Base-by-base conservation (phyloP, 2,797 vertebrate species). In the Geotria australis region DNA sequence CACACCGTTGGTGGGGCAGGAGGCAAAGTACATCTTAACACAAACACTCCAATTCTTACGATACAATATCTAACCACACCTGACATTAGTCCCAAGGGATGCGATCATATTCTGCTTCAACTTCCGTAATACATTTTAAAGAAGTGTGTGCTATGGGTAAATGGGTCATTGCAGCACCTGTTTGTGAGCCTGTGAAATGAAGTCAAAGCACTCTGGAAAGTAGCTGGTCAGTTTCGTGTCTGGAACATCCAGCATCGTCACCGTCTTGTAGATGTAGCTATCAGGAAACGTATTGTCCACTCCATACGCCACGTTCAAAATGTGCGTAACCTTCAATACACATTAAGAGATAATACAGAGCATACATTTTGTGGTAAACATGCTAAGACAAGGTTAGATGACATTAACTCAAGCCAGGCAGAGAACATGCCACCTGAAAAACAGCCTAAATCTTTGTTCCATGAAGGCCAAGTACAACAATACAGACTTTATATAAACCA, bases 271-370 rank as follows among this genome's bases (percentile, higher is more conserved):
- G 62, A 71, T 67, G 65, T 93, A 91, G 57, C 88, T 75, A 65
- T 74, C 47, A 0, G 78, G 74, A 61, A 91, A 95, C 59, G 73
- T 71, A 61, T 94, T 94, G 66, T 88, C 78, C 60, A 93, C 81
- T 61, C 85, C 85, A 0, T 78, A 88, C 1, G 84, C 89, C 58
- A 93, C 83, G 51, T 94, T 96, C 62, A 96, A 71, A 66, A 96
- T 67, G 48, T 94, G 85, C 59, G 88, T 85, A 64, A 94, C 79
- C 89, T 94, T 67, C 57, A 68, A 68, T 11, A 51, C 14, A 51
- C 48, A 57, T 51, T 48, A 47, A 46, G 8, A 48, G 55, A 9
- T 46, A 15, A 56, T 55, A 3, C 10, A 57, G n/a, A 47, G 6
- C 55, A 10, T 47, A 5, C 9, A 5, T 9, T 51, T 11, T 51